Conservation (phyloP, 1,140 invertebrate species). For the Drosophila burlai region DNA sequence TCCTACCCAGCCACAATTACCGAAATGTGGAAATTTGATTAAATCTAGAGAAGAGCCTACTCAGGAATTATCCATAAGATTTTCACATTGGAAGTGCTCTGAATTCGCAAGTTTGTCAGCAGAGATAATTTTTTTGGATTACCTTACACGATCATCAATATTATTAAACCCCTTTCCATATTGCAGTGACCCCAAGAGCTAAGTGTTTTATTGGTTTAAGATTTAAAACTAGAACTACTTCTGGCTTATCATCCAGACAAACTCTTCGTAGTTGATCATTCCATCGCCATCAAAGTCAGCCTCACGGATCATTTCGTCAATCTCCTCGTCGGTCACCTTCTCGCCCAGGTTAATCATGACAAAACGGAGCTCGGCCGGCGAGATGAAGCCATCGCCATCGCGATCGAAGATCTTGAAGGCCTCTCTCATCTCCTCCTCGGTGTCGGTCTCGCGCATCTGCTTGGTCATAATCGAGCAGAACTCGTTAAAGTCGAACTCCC, state of each 20-base stretch:
- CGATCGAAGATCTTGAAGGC: conserved; percentile 72
- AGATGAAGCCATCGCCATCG: conserved; percentile 66
- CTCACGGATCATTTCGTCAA: conserved; percentile 88
- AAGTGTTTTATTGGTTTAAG: conserved; percentile 8
- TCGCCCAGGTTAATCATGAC: conserved; percentile 68
- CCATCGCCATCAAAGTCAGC: conserved; percentile 97
- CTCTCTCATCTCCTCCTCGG: conserved; percentile 67
- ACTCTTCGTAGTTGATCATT: conserved; percentile 93
- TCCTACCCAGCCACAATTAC: conserved; percentile 52
- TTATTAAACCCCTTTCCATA: not conserved
- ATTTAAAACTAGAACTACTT: conserved; percentile 23
- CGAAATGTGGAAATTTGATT: conserved; percentile 45
- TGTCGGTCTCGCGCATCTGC: conserved; percentile 43
- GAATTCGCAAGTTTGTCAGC: not conserved
- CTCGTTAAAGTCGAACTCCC: conserved; percentile 53
- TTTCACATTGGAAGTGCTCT: not conserved
- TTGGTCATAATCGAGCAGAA: conserved; percentile 63
- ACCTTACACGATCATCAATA: not conserved
- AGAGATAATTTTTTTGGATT: not conserved
- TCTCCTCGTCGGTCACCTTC: conserved; percentile 68
- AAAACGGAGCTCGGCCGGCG: conserved; percentile 49
- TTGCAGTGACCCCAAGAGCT: conserved; percentile 4
- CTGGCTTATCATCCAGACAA: conserved; percentile 69
- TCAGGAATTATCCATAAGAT: not conserved
- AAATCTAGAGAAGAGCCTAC: conserved; percentile 16